These are phyloP conservation scores for Acheta domesticus DNA, from an alignment of 2,888 invertebrate genomes.

Conservation along the genomic window DNA sequence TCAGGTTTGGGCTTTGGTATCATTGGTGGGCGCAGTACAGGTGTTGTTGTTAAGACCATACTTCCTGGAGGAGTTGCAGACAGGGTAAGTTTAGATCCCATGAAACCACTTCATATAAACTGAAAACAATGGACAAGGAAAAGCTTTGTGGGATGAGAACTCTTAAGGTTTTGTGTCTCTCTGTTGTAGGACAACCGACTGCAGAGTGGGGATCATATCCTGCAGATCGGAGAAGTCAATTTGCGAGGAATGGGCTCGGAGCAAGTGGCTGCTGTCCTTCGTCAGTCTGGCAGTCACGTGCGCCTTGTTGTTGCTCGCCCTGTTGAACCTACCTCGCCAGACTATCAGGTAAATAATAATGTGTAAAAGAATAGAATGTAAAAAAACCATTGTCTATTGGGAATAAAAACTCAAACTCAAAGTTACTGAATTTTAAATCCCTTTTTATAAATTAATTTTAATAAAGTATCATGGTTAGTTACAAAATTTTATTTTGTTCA, in stretches of 20 bases:
- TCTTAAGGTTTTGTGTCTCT: background rate
- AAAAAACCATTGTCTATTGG: background rate
- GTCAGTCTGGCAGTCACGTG: slow-evolving; percentile 93
- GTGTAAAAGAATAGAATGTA: background rate
- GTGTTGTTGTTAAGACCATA: slow-evolving; percentile 99
- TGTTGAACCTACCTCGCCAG: slow-evolving; percentile 75
- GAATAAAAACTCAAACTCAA: no score
- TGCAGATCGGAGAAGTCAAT: slow-evolving; percentile 93
- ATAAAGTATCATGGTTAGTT: no score
- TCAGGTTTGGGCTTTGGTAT: slow-evolving; percentile 98
- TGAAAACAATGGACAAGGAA: background rate
- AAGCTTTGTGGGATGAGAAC: no score
- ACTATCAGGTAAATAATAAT: slow-evolving; percentile 56
- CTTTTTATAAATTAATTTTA: no score
- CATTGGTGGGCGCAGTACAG: slow-evolving; percentile 94
- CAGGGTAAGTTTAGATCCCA: slow-evolving; percentile 59
- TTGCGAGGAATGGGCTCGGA: slow-evolving; percentile 95
- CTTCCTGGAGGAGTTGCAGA: slow-evolving; percentile 97
- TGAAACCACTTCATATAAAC: background rate
- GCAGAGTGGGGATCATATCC: slow-evolving; percentile 95
- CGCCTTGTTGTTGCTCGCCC: slow-evolving; percentile 91
- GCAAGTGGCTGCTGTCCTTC: slow-evolving; percentile 90
- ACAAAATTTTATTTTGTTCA: no score
- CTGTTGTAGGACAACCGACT: slow-evolving; percentile 80
- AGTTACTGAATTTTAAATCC: no score